Evolutionary conservation across 2,888 invertebrate genomes (phyloP), one percentile per base, ranked within the genome.

Genomic region (Hedychridium roseum): DNA sequence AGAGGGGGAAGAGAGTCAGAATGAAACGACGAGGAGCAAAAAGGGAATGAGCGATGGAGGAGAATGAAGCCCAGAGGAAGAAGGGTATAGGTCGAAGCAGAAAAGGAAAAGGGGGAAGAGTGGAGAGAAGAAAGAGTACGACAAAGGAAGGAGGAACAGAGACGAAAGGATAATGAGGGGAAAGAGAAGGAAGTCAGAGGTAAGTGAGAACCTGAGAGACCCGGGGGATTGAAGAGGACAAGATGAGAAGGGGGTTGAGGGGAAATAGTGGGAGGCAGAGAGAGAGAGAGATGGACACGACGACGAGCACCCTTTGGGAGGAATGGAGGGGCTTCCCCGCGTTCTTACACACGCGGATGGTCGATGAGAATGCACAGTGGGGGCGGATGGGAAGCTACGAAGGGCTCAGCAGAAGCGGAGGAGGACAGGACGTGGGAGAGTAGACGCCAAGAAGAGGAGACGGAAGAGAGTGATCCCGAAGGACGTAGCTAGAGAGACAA

Each of bases 351-450:
- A 26, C 14, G 21, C 26, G 55, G 50, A 53, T 57, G 64, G 62
- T 64, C 62, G 64, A 62, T 62, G 64, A 57, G 64, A 64, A 63
- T 51, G 54, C 55, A 64, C 55, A 54, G 61, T 53, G 62, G 60
- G 64, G 60, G 64, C 49, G 64, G 64, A 38, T 42, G 60, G 23
- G 23, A 23, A 9, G 5, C 5, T 23, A 26, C 30, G 30, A 11
- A 11, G 11, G 11, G 30, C 9, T 7, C 16, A 15, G 51, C 48
- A 38, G 50, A 44, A 43, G 23, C 35, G 18, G 54, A 57, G 50
- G 61, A 60, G 55, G 44, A 44, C 41, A 43, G 39, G 48, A 53
- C 54, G 50, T 43, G 42, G 54, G 40, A 54, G 55, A 57, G 57
- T 38, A 50, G 49, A 45, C 53, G 39, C 18, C 48, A 58, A 52